Evolutionary conservation across 2,888 invertebrate species (phyloP).

Genomic region (Axea sp.): DNA sequence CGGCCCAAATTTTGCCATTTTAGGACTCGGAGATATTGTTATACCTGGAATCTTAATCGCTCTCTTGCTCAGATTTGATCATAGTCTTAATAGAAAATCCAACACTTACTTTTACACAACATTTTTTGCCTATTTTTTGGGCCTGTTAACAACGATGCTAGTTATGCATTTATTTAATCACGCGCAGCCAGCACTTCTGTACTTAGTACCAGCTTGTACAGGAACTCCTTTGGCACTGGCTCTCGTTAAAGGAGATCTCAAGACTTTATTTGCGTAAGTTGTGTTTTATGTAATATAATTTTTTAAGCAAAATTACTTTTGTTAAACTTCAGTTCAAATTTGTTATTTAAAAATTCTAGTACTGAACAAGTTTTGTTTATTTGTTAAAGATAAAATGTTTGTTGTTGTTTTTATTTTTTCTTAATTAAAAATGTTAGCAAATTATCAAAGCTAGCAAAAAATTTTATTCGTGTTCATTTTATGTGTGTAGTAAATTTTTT

Average conservation of each 20-base stretch:
- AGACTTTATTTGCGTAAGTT: constrained; percentile 92
- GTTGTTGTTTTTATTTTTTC: no score
- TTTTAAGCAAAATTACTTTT: no score
- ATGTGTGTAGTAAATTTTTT: no score
- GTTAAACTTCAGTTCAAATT: no score
- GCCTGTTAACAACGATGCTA: constrained; percentile 94
- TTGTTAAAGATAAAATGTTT: no score
- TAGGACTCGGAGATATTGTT: constrained; percentile 99
- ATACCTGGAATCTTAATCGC: constrained; percentile 99
- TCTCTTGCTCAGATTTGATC: constrained; percentile 95
- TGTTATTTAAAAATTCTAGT: no score
- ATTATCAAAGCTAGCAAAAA: no score
- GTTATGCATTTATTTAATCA: constrained; percentile 99
- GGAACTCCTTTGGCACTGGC: constrained; percentile 94
- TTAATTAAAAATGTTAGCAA: no score
- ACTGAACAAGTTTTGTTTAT: no score
- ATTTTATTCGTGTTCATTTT: no score
- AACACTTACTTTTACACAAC: constrained; percentile 94
- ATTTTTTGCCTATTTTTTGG: constrained; percentile 95
- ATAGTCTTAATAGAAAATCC: constrained; percentile 89
- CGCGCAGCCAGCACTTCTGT: constrained; percentile 98
- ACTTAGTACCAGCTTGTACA: constrained; percentile 97
- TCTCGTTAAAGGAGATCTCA: constrained; percentile 92
- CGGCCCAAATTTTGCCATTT: constrained; percentile 99
- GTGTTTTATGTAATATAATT: constrained; percentile 19